These are phyloP conservation scores for Drosophila flavopinicola DNA, from an alignment of 2,888 invertebrate genomes.

Conservation along the genomic window DNA sequence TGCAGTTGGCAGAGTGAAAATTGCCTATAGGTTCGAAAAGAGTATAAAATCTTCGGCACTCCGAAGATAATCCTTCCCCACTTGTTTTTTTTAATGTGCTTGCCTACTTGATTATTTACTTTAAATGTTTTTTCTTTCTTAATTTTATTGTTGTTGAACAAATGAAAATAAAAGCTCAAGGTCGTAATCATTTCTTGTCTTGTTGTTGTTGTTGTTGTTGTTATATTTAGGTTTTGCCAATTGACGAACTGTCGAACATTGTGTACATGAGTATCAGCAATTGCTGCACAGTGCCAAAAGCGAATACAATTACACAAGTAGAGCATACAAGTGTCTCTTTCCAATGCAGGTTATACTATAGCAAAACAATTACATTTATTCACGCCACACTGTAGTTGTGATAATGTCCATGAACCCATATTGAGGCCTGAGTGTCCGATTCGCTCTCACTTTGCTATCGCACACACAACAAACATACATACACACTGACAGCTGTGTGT, in stretches of 20 bases:
- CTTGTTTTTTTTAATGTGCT: neutral
- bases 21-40: too few relatives aligned
- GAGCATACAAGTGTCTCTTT: constrained; percentile 42
- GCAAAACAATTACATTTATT: constrained; percentile 27
- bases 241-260: constrained; percentile 34
- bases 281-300: constrained; percentile 22
- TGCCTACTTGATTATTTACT: constrained; percentile 1
- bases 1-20: too few relatives aligned
- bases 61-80: too few relatives aligned
- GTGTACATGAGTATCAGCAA: constrained; percentile 20
- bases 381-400: constrained; percentile 26
- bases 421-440: constrained; percentile 10
- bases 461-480: too few relatives aligned
- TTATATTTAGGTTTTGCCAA: constrained; percentile 39
- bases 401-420: constrained; percentile 49
- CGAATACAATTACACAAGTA: constrained; percentile 19
- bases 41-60: too few relatives aligned
- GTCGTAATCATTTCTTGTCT: constrained; percentile 18
- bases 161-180: constrained; percentile 50
- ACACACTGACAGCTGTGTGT: too few relatives aligned
- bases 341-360: constrained; percentile 23
- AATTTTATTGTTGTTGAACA: neutral
- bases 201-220: constrained; percentile 9
- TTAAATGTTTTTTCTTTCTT: too few relatives aligned
- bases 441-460: constrained; percentile 52